Base-by-base conservation (phyloP, 1,140 invertebrate species). In the Hypothenemus hampei region DNA sequence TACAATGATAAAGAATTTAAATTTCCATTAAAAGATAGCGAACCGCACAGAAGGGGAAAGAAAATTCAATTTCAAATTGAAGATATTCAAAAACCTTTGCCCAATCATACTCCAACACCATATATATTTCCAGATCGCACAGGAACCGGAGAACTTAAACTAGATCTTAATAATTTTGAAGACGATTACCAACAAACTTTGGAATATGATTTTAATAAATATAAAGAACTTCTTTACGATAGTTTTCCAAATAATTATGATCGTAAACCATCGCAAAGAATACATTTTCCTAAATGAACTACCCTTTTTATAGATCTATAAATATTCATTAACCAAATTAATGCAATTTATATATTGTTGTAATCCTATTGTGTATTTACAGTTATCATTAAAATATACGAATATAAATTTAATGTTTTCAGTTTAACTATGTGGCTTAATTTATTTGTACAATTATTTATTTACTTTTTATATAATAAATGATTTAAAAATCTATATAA, bases 81-180 rank as follows among this genome's bases (percentile, higher is more conserved):
- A 22, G 60, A 64, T 54, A 53, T 64, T 37, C 59, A 65, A 50
- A 57, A 49, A 43, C 64, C 64, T 20, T 45, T 60, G 23, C 65
- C 67, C 33, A 59, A 63, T 61, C 65, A 67, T 43, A 58, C 51
- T 13, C 59, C 59, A 7, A 39, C 33, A n/a, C 54, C 55, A 31
- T 66, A 69, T 60, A 69, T 74, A 50, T 74, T 73, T 56, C 72
- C 72, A 8, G 69, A 69, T 49, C 61, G 72, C 33, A 73, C 72
- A 18, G 72, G 72, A 56, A 73, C 71, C 7, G 72, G 71, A 22
- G 70, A 72, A 50, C 57, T 73, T 21, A 66, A 62, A 62, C 63
- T 73, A 21, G 70, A 71, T 57, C 37, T 41, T 1, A 37, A 60
- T 8, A 59, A 65, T 41, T 35, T 46, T 1, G 51, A 54, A 20